These are phyloP conservation scores for Gorsachius magnificus DNA, from an alignment of 2,797 vertebrate genomes.

Conservation along the genomic window DNA sequence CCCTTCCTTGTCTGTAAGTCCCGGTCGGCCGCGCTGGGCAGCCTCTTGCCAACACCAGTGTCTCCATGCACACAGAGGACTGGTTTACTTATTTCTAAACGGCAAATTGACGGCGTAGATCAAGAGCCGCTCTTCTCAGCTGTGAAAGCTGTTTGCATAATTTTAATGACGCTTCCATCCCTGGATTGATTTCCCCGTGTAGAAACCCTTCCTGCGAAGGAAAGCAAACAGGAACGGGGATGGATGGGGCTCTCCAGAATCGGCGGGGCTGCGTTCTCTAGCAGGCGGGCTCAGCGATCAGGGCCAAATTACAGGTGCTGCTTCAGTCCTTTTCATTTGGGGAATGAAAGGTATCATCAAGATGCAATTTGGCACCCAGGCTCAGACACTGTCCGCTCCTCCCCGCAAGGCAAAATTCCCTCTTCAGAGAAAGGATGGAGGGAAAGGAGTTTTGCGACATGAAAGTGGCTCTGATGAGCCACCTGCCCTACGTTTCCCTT, in stretches of 20 bases:
- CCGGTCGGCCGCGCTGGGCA: accelerated
- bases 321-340: neutral
- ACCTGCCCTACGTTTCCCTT: neutral
- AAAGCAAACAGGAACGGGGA: neutral
- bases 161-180: neutral
- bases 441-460: neutral
- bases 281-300: neutral
- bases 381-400: neutral
- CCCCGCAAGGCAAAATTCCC: neutral
- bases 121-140: neutral
- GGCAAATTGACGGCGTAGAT: neutral
- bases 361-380: neutral
- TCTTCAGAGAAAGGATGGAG: neutral
- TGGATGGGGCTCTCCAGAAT: neutral
- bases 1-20: neutral
- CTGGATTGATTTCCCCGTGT: neutral
- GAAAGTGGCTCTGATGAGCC: neutral
- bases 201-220: neutral
- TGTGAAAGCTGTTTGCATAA: neutral
- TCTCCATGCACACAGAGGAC: neutral
- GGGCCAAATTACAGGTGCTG: neutral
- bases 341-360: neutral
- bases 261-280: neutral
- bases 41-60: accelerated
- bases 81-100: neutral